Evolutionary conservation across 1,140 invertebrate species (phyloP), one percentile per base, ranked within the genome.

Genomic region (Acromyrmex charruanus): DNA sequence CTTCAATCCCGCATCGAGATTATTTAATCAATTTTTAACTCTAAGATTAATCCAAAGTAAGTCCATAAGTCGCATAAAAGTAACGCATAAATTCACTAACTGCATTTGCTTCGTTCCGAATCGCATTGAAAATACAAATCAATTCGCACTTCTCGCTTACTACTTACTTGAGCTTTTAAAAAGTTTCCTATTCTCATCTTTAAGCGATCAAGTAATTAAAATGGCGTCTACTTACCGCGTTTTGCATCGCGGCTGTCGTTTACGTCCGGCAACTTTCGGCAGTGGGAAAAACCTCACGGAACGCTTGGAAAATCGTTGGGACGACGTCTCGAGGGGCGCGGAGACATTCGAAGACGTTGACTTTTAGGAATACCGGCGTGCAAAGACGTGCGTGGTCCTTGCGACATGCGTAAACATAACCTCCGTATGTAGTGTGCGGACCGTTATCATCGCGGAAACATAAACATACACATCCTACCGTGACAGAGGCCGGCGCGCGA

Each of bases 401-500:
- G 80, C 82, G 66, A 72, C 75, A 87, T 74, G 68, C 77, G 72
- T 91, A 89, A 91, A 93, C 90, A 92, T 93, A 93, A 94, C 92
- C 92, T 92, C 85, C 39, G 39, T 69, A 25, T 88, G 91, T 68
- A 69, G 44, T 49, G 55, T 61, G n/a, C 69, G 51, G 39, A 85
- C 18, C 28, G 88, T 89, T 71, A 72, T 90, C 79, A 86, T 89
- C 87, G 68, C 86, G 85, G 74, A 86, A 84, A 91, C 86, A 18
- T 89, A 92, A 91, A 94, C 89, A 93, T 87, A 93, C 92, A 91
- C 89, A 93, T 85, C 93, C 79, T 91, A 85, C 84, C 93, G 90
- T 94, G 92, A 90, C 94, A 95, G 94, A 94, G 94, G 94, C 94
- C 94, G 93, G 93, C 94, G 95, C 94, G 93, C 94, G 94, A 95